A percentile compares a stretch with the other conserved stretches of the same genome.
Conservation (phyloP, 2,888 invertebrate species). For the Bombyx huttoni region DNA sequence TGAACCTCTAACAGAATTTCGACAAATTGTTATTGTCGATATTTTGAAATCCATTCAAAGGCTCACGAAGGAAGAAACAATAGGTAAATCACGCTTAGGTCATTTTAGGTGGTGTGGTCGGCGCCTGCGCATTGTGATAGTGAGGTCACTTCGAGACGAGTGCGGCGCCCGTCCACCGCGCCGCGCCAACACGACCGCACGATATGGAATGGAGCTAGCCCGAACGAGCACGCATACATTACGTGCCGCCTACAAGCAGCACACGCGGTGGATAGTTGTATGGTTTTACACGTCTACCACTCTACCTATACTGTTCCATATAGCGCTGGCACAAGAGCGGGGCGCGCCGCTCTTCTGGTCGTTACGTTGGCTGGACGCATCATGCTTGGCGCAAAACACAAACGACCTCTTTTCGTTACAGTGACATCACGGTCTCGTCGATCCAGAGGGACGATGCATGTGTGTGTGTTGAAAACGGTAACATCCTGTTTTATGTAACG, state of each 20-base stretch:
- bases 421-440: conserved; percentile 36
- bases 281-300: conserved; percentile 32
- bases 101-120: conserved; percentile 42
- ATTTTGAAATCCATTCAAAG: background rate
- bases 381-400: conserved; percentile 40
- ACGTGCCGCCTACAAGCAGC: conserved; percentile 53
- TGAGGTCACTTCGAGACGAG: conserved; percentile 46
- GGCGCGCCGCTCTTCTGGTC: conserved; percentile 29
- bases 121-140: conserved; percentile 48
- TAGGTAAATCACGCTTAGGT: conserved; percentile 28
- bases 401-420: conserved; percentile 65
- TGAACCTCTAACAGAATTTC: background rate
- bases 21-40: background rate
- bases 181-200: conserved; percentile 32
- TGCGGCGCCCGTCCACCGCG: conserved; percentile 37
- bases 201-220: conserved; percentile 34
- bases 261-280: conserved; percentile 34
- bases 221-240: conserved; percentile 54
- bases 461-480: conserved; percentile 2
- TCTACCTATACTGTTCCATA: conserved; percentile 25
- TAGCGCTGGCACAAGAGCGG: conserved; percentile 35
- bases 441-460: conserved; percentile 20
- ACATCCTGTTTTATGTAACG: conserved; percentile 5
- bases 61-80: conserved; percentile 16
- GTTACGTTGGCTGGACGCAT: conserved; percentile 44